Percentiles rank a stretch among this genome's conserved stretches.
phyloP scores from a whole-genome alignment of 2,888 invertebrate genomes.

The Eristalis tenax region DNA sequence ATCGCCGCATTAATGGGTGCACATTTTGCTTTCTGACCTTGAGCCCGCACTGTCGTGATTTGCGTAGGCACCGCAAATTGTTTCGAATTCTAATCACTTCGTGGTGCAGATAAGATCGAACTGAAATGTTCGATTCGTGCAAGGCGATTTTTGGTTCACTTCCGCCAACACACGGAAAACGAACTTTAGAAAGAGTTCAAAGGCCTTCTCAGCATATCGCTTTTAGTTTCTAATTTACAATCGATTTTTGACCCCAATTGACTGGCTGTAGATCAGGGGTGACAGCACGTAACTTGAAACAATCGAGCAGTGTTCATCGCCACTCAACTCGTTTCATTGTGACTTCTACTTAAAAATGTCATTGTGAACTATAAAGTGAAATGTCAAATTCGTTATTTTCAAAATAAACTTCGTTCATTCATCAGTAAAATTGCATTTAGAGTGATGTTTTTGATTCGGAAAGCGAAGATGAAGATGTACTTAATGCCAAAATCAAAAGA shows the following conservation, averaged over 20 bases:
- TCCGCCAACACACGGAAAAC: background rate
- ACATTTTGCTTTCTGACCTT: background rate
- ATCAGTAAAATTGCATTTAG: too few relatives aligned
- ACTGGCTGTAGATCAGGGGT: background rate
- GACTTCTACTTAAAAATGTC: too few relatives aligned
- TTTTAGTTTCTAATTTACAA: background rate
- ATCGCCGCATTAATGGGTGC: too few relatives aligned
- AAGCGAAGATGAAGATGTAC: too few relatives aligned
- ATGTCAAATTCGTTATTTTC: too few relatives aligned
- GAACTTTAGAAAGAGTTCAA: background rate
- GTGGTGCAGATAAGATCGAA: background rate
- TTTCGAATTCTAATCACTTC: background rate
- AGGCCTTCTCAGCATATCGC: background rate
- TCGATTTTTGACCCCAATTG: background rate
- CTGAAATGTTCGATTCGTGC: background rate
- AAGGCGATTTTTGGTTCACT: background rate
- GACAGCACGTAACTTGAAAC: too few relatives aligned
- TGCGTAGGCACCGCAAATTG: background rate
- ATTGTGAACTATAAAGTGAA: too few relatives aligned
- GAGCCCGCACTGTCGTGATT: background rate
- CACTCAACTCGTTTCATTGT: too few relatives aligned
- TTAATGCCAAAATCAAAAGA: too few relatives aligned
- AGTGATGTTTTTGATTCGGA: too few relatives aligned
- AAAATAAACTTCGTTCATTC: too few relatives aligned
- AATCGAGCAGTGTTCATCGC: too few relatives aligned